Percentiles rank a stretch among this genome's conserved stretches.
Evolutionary conservation across 2,888 invertebrate genomes (phyloP).

Genomic region (Monochamus alternatus): DNA sequence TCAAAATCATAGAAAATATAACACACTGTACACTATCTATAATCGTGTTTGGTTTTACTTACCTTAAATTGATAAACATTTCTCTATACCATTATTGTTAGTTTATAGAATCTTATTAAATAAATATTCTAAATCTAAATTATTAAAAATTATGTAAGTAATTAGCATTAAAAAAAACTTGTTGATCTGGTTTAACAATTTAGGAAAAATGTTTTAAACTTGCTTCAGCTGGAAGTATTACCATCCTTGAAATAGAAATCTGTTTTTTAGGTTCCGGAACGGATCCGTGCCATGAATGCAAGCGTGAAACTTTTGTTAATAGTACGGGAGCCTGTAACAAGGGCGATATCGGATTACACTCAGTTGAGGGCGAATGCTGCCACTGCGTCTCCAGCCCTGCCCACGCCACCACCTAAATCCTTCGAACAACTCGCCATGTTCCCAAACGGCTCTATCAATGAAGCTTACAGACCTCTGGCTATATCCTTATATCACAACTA

Average conservation of each 20-base stretch:
- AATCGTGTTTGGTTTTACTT: too few relatives aligned
- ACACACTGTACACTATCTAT: too few relatives aligned
- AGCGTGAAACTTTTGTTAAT: conserved; percentile 93
- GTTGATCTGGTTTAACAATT: too few relatives aligned
- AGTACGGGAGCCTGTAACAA: conserved; percentile 95
- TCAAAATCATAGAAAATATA: too few relatives aligned
- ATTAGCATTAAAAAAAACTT: too few relatives aligned
- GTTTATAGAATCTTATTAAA: too few relatives aligned
- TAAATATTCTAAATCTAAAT: too few relatives aligned
- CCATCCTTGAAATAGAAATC: conserved; percentile 18
- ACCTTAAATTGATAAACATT: too few relatives aligned
- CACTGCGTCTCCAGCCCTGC: conserved; percentile 77
- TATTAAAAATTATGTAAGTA: too few relatives aligned
- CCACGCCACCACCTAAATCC: conserved; percentile 71
- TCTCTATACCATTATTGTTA: too few relatives aligned
- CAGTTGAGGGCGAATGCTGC: conserved; percentile 90
- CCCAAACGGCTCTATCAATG: conserved; percentile 87
- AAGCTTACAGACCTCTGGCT: conserved; percentile 86
- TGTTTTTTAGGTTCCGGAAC: conserved; percentile 84
- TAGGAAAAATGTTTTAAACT: too few relatives aligned
- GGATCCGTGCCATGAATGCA: conserved; percentile 95
- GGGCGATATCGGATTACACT: conserved; percentile 97
- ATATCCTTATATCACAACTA: conserved; percentile 94
- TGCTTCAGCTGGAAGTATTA: not conserved
- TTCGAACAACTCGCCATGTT: conserved; percentile 89